Base-by-base conservation (phyloP, 2,888 invertebrate species). In the Sphaeridia pumilis region DNA sequence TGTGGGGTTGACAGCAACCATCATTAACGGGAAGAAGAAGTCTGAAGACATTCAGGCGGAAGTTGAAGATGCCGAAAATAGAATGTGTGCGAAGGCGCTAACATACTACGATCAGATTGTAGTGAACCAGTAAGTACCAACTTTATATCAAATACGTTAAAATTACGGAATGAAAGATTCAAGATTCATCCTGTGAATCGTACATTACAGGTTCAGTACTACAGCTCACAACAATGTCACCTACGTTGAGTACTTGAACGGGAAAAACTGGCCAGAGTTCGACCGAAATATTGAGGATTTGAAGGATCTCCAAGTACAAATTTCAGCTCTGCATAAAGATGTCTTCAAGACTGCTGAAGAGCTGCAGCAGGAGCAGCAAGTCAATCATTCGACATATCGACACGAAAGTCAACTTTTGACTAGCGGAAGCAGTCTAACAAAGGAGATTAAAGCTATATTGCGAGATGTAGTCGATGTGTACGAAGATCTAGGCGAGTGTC, bases 1-100 rank as follows among this genome's bases (percentile, higher is more conserved):
- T 22, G 73, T 97, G 17, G 79, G 93, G 0, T 73, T 97, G 21
- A 88, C 94, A 0, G 92, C 92, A 0, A 86, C 90, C 0, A 75
- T 94, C 1, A 71, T 95, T 0, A 88, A 87, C 67, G 75, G 79
- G 0, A 77, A 81, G 2, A 52, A 43, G 17, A 48, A 34, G 2
- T 42, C 31, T 5, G n/a, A 28, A n/a, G 3, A 78, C 4, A 69
- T 79, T 28, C 58, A 64, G 41, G 69, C 68, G 1, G 77, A 78
- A 4, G 69, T 80, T 27, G 58, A 64, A 38, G 69, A 68, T 1
- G 71, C 93, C 52, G 93, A 95, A 70, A 74, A 73, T 0, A 84
- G 83, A 0, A 82, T 82, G 66, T 79, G 80, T 22, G 77, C 82
- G 21, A 81, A 79, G 55, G 80, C 88, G 24, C 77, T 82, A 0